Percentiles rank a stretch among this genome's conserved stretches.
phyloP scores from a whole-genome alignment of 1,140 invertebrate species.

The Lepidurus couesii region DNA sequence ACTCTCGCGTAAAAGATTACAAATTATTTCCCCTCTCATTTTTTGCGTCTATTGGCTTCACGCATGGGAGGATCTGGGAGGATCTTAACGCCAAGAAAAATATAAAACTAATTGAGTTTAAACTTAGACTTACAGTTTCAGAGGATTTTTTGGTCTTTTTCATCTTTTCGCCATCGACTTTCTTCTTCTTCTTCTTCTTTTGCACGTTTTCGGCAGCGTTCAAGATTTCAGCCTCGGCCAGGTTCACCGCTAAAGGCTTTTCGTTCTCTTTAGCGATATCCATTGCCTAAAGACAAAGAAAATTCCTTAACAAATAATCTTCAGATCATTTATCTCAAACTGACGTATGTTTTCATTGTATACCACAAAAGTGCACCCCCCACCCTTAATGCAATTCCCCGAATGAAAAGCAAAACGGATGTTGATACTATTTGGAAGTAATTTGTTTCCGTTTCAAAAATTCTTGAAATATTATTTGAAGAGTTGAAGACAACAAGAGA shows the following conservation, averaged over 20 bases:
- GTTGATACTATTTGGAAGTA: too few species aligned
- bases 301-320: not conserved
- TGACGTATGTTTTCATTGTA: not conserved
- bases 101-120: too few species aligned
- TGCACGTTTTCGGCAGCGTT: conserved; percentile 12
- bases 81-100: too few species aligned
- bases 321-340: not conserved
- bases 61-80: too few species aligned
- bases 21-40: not conserved
- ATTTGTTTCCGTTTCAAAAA: too few species aligned
- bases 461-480: too few species aligned
- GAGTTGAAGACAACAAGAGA: too few species aligned
- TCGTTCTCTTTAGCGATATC: conserved; percentile 6
- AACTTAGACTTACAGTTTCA: not conserved
- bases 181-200: conserved; percentile 16
- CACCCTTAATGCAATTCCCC: not conserved
- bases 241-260: not conserved
- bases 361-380: not conserved
- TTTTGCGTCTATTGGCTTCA: too few species aligned
- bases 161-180: conserved; percentile 2
- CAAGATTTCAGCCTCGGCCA: not conserved
- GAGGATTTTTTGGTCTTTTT: conserved; percentile 5
- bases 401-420: too few species aligned
- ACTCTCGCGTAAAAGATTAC: not conserved
- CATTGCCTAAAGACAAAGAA: not conserved